Base-by-base conservation (phyloP, 2,888 invertebrate species). In the Trachelus stipa region DNA sequence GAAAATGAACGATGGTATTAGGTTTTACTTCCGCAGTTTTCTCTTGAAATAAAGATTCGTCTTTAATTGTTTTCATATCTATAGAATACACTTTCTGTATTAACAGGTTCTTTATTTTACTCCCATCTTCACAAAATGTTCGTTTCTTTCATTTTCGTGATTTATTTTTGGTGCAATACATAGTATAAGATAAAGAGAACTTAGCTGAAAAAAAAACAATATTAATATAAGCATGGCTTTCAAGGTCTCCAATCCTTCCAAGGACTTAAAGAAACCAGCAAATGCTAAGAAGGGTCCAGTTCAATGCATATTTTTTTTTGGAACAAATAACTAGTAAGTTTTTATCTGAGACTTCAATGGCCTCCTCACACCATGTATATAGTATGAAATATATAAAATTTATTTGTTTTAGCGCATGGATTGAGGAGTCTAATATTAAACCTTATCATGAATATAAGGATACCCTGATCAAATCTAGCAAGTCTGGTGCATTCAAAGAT, bases 251-350 rank as follows among this genome's bases (percentile, higher is more conserved):
- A 94, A 95, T 85, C 97, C 97, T 15, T 95, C 96, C 74, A 93
- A 95, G 79, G 96, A 96, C 88, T 92, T 95, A 86, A 95, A 96
- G 90, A 95, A 94, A 89, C 95, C 95, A 33, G 93, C 95, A 33
- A 95, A 95, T 87, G 82, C 90, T 77, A 97, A 96, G 90, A 95
- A 96, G 84, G 93, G 93, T 78, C 94, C 95, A 80, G 91, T 94
- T 75, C 96, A 96, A 89, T 98, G 97, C 92, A 96, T 98, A 83
- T 98, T 95, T 92, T 98, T 98, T 93, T 98, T 97, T 92, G 98
- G 98, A 78, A 95, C 97, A n/a, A 96, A 97, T 87, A 98, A 98
- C 91, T 98, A 97, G 98, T 98, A 94, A 97, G 98, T 96, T 78
- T 81, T 73, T 74, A 56, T 2, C 23, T 6, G 40, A 9, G 40